A percentile compares a stretch with the other conserved stretches of the same genome.
Evolutionary conservation across 2,888 invertebrate species (phyloP).

Genomic region (Rhaphigaster nebulosa): DNA sequence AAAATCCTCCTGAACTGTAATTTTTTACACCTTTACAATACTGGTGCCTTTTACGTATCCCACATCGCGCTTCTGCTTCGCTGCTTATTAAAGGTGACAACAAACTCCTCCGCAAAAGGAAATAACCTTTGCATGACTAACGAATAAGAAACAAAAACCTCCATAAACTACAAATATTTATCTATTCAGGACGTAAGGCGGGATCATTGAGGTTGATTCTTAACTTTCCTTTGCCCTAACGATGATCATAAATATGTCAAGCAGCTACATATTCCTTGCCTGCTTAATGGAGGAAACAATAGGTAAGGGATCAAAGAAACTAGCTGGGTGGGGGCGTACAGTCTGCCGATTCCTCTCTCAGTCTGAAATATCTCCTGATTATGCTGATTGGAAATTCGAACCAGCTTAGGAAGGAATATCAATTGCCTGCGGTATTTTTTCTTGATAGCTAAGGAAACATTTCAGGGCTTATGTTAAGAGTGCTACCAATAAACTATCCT

Average conservation of each 20-base stretch:
- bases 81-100: background rate
- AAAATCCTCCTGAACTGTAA: no score
- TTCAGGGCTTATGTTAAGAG: no score
- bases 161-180: background rate
- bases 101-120: background rate
- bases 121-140: conserved; percentile 1
- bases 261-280: background rate
- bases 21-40: background rate
- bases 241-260: background rate
- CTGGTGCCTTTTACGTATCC: background rate
- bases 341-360: background rate
- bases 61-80: background rate
- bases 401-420: background rate
- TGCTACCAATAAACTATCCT: no score
- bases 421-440: background rate
- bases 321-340: background rate
- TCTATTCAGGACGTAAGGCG: background rate
- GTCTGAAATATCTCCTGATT: background rate
- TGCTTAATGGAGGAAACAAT: background rate
- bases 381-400: background rate
- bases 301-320: background rate
- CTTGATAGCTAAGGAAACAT: background rate
- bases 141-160: background rate
- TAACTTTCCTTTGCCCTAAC: background rate
- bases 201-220: background rate